Evolutionary conservation across 2,888 invertebrate species (phyloP), one percentile per base, ranked within the genome.

Genomic region (Sphaerophoria taeniata): DNA sequence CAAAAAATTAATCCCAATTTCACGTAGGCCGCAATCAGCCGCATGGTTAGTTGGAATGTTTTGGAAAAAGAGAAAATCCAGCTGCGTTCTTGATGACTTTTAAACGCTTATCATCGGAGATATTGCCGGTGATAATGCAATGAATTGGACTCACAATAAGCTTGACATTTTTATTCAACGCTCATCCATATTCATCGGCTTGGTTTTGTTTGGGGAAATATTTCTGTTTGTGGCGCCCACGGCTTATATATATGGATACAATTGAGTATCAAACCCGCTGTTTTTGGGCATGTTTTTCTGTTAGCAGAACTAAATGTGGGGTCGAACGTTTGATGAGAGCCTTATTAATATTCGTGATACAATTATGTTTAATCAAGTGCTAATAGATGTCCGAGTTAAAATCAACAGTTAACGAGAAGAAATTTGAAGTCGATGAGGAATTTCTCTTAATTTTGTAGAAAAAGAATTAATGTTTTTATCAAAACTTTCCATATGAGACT

Each of bases 111-210:
- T 63, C 55, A 16, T 45, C 49, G 6, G 36, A 65, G 53, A 60
- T 43, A 11, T 45, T 76, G n/a, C 47, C 12, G 43, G 43, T 16
- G 69, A 76, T 55, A 51, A 24, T 45, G 33, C 58, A 69, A 67
- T 67, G 63, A 74, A 79, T 75, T 67, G 67, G 55, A 51, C 24
- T 55, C 43, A 47, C 75, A 67, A 84, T 79, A 79, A 84, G 65
- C 65, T 70, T 55, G 63, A 75, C 71, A 61, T 67, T 79, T 84
- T 84, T 75, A 79, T 71, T 24, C 39, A 65, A 45, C 6, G 4
- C 43, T 58, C 51, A 84, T 84, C 47, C 74, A 79, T 80, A 75
- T 80, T 79, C 75, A 75, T 60, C 3, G 0, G 11, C 47, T 71
- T 67, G 24, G 14, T 7, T 47, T 47, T 43, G 36, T 16, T 39